Evolutionary conservation across 37 sponge, comb jelly and placozoan genomes (phyloP).

Genomic region (Chondrilla cf. caribensis): DNA sequence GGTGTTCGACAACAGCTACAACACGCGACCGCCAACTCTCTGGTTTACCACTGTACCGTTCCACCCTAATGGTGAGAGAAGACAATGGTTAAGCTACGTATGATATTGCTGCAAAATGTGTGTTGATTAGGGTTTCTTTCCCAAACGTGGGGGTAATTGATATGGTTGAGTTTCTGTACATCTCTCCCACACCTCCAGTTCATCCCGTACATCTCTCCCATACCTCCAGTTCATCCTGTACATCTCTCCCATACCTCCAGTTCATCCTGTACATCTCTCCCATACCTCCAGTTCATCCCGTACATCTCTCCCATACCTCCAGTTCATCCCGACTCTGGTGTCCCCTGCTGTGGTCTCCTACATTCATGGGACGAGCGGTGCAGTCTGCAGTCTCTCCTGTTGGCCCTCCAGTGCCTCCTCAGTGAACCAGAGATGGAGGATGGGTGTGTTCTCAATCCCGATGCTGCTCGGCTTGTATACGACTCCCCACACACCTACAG

Average conservation of each 20-base stretch:
- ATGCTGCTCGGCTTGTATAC: constrained; percentile 49
- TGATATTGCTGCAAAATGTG: background rate
- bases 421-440: constrained; percentile 59
- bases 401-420: constrained; percentile 50
- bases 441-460: constrained; percentile 43
- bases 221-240: too few relatives aligned
- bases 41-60: constrained; percentile 86
- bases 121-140: background rate
- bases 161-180: background rate
- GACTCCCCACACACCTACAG: constrained; percentile 73
- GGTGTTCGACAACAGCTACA: constrained; percentile 64
- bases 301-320: background rate
- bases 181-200: too few relatives aligned
- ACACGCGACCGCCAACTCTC: constrained; percentile 56
- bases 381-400: constrained; percentile 24
- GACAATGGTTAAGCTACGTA: background rate
- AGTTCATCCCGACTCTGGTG: constrained; percentile 54
- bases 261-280: too few relatives aligned
- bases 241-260: too few relatives aligned
- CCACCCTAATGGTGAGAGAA: constrained; percentile 77
- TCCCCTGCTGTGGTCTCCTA: constrained; percentile 28
- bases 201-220: too few relatives aligned
- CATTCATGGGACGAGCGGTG: constrained; percentile 35
- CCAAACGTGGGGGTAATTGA: background rate
- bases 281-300: too few relatives aligned